These are phyloP conservation scores for Rachycentron canadum DNA, from an alignment of 2,797 vertebrate genomes.

Conservation along the genomic window DNA sequence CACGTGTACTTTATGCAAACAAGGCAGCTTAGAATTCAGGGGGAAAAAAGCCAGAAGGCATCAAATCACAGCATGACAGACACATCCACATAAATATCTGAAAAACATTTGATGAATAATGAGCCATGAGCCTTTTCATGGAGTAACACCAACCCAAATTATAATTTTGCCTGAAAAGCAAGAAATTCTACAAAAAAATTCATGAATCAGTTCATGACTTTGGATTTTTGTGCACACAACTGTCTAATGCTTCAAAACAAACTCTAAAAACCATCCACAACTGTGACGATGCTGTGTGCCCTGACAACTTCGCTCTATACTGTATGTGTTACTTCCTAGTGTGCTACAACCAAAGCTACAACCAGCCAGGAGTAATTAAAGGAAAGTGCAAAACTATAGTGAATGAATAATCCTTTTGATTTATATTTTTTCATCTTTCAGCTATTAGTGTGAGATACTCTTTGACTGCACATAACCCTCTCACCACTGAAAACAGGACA, in stretches of 20 bases:
- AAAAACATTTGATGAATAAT: background rate
- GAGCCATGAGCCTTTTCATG: background rate
- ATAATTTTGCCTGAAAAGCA: background rate
- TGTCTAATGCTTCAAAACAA: background rate
- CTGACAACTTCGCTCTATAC: background rate
- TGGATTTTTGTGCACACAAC: background rate
- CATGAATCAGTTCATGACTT: background rate
- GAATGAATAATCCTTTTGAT: background rate
- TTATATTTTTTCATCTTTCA: conserved; percentile 1
- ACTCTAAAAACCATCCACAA: background rate
- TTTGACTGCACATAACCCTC: background rate
- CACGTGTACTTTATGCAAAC: background rate
- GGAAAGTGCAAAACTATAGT: background rate
- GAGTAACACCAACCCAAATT: background rate
- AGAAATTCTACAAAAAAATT: background rate
- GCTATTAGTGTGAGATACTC: background rate
- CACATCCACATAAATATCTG: background rate
- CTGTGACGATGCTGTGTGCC: background rate
- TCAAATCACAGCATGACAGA: background rate
- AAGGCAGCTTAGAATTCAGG: background rate
- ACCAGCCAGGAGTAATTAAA: background rate
- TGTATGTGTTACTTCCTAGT: background rate
- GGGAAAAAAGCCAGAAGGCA: background rate
- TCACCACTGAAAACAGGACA: background rate
- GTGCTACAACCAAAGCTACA: background rate